phyloP scores from a whole-genome alignment of 1,140 invertebrate genomes.

The Drosophila albomicans region DNA sequence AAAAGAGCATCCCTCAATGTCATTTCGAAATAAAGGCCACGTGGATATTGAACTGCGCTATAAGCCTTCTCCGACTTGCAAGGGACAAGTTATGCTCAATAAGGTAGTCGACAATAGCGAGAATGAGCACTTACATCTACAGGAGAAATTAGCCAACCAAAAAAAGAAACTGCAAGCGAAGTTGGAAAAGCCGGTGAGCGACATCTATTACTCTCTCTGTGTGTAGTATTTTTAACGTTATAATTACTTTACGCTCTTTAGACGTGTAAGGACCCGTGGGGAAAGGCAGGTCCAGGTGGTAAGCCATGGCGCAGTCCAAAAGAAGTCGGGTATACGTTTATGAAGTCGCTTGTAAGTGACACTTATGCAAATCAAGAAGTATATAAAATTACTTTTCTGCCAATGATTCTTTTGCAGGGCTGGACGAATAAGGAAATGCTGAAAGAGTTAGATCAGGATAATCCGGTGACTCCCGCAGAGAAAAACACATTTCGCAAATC shows the following conservation, averaged over 20 bases:
- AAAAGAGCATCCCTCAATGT: conserved; percentile 85
- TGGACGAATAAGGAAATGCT: conserved; percentile 84
- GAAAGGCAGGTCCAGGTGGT: conserved; percentile 87
- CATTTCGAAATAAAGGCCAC: conserved; percentile 85
- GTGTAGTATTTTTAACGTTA: conserved; percentile 36
- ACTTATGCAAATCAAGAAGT: not conserved
- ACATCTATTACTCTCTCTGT: conserved; percentile 42
- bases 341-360: conserved; percentile 87
- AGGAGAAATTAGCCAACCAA: conserved; percentile 59
- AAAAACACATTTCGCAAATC: conserved; percentile 78
- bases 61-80: conserved; percentile 82
- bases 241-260: conserved; percentile 1
- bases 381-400: not conserved
- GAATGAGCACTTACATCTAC: conserved; percentile 59
- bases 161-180: conserved; percentile 76
- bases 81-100: conserved; percentile 84
- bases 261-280: conserved; percentile 85
- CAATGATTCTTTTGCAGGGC: conserved; percentile 46
- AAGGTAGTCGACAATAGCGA: conserved; percentile 79
- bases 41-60: conserved; percentile 86
- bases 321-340: conserved; percentile 87
- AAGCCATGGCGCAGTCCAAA: conserved; percentile 87
- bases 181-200: conserved; percentile 82
- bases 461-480: conserved; percentile 76
- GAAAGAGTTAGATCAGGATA: conserved; percentile 83